phyloP scores from a whole-genome alignment of 2,113 vertebrate species.

The Butorides virescens region DNA sequence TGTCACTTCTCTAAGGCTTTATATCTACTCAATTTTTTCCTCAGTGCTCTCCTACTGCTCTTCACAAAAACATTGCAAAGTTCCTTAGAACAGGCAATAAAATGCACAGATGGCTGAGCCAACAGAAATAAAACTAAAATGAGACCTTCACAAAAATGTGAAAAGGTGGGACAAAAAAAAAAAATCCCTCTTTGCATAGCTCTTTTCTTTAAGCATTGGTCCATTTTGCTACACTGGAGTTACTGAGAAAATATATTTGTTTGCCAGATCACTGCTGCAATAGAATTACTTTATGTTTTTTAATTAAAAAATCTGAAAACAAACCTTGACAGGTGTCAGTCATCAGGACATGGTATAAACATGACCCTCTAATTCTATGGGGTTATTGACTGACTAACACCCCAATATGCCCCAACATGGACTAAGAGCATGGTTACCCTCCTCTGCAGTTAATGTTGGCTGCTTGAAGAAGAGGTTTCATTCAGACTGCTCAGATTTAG shows the following conservation, averaged over 20 bases:
- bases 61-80: conserved; percentile 27
- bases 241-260: neutral
- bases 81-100: conserved; percentile 37
- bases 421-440: neutral
- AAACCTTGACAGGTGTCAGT: neutral
- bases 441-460: neutral
- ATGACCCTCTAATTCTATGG: neutral
- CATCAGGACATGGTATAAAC: accelerated
- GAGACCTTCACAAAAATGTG: neutral
- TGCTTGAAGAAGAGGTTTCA: neutral
- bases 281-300: neutral
- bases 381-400: neutral
- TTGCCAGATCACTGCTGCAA: neutral
- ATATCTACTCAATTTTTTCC: conserved; percentile 42
- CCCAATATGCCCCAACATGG: neutral
- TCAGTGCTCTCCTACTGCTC: conserved; percentile 20
- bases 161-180: conserved; percentile 8
- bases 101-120: conserved; percentile 19
- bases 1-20: conserved; percentile 50
- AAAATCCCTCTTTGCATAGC: neutral
- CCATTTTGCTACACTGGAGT: neutral
- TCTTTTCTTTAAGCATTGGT: neutral
- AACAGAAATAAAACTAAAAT: conserved; percentile 40
- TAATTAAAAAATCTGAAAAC: neutral
- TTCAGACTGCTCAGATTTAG: neutral